Evolutionary conservation across 2,888 invertebrate species (phyloP).

Genomic region (Drosophila pegasa): DNA sequence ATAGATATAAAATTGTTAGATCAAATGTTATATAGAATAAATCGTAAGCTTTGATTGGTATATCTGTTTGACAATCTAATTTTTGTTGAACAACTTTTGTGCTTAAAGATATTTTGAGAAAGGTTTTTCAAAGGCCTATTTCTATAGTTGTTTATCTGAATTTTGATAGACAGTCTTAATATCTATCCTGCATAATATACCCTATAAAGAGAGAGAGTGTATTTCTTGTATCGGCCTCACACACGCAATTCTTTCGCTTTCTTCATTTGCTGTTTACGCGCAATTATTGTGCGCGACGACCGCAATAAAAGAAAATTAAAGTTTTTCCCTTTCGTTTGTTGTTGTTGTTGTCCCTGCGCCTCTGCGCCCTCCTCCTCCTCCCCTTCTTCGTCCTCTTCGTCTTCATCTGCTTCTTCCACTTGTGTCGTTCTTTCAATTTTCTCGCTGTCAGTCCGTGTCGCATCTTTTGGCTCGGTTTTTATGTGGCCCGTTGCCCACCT

Average conservation of each 20-base stretch:
- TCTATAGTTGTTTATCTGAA: too few relatives aligned
- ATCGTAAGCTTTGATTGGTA: too few relatives aligned
- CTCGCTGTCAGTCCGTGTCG: constrained; percentile 46
- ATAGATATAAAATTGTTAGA: too few relatives aligned
- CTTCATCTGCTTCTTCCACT: constrained; percentile 4
- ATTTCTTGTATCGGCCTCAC: not conserved
- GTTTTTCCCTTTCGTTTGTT: constrained; percentile 50
- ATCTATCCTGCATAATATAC: not conserved
- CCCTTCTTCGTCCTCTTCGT: constrained; percentile 7
- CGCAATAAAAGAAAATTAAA: constrained; percentile 78
- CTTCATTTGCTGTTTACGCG: constrained; percentile 66
- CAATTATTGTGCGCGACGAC: constrained; percentile 79
- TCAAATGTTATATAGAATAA: too few relatives aligned
- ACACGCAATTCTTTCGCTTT: not conserved
- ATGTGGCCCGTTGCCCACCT: constrained; percentile 4
- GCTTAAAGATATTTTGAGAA: too few relatives aligned
- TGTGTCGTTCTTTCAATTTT: constrained; percentile 47
- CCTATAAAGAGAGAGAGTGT: not conserved
- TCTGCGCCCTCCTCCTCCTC: not conserved
- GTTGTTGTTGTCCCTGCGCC: constrained; percentile 6
- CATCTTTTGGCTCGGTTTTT: constrained; percentile 52
- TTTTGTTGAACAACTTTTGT: too few relatives aligned
- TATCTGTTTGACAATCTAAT: too few relatives aligned
- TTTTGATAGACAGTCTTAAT: not conserved
- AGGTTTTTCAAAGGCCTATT: too few relatives aligned